A percentile compares a stretch with the other conserved stretches of the same genome.
Evolutionary conservation across 2,797 vertebrate genomes (phyloP).

Genomic region (Neoniphon sammara): DNA sequence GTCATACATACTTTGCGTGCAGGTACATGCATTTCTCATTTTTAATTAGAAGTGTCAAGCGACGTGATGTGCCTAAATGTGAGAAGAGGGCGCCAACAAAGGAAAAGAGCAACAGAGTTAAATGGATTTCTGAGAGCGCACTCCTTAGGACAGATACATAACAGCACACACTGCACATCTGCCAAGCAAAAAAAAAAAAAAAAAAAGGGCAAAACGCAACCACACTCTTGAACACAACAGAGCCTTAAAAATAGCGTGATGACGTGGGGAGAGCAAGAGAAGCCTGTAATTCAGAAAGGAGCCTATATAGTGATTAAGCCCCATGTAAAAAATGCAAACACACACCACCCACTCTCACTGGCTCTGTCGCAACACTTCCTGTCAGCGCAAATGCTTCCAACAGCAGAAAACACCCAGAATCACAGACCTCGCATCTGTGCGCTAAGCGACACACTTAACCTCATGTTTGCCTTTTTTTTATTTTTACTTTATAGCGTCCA

Average conservation of each 20-base stretch:
- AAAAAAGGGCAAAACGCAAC: conserved; percentile 20
- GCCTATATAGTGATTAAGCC: conserved; percentile 80
- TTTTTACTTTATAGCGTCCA: conserved; percentile 13
- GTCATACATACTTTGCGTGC: background rate
- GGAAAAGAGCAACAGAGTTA: conserved; percentile 18
- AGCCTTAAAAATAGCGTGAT: conserved; percentile 74
- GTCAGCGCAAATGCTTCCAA: conserved; percentile 60
- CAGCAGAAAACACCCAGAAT: conserved; percentile 30
- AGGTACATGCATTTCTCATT: background rate
- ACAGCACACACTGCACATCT: conserved; percentile 53
- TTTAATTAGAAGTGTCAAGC: background rate
- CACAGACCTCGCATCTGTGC: conserved; percentile 25
- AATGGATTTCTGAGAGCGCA: conserved; percentile 31
- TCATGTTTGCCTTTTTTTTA: conserved; percentile 21
- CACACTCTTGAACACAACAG: conserved; percentile 64
- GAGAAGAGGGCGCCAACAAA: background rate
- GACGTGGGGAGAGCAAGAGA: conserved; percentile 68
- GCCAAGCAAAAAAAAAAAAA: conserved; percentile 32
- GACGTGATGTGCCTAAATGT: conserved; percentile 13
- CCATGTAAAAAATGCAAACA: conserved; percentile 72
- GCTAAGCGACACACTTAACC: conserved; percentile 20
- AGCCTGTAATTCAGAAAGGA: conserved; percentile 79
- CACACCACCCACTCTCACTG: conserved; percentile 75
- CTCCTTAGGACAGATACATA: conserved; percentile 39
- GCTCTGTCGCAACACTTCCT: conserved; percentile 77